Percentiles rank a stretch among this genome's conserved stretches.
These are phyloP conservation scores for Cairina moschata DNA, from an alignment of 2,113 vertebrate genomes.

Conservation along the genomic window DNA sequence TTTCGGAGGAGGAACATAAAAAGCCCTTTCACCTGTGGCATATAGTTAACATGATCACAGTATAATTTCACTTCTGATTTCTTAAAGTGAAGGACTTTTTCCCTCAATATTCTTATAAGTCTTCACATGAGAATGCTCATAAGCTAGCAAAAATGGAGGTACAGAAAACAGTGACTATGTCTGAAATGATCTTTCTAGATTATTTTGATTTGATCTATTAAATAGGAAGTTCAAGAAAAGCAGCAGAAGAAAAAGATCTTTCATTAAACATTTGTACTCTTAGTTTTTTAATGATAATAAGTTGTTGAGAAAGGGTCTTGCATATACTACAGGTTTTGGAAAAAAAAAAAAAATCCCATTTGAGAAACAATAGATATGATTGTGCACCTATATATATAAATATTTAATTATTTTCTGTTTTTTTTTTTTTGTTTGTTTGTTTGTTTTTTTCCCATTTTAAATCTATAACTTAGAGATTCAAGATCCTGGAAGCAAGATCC, in stretches of 20 bases:
- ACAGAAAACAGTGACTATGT: background rate
- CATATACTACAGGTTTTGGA: background rate
- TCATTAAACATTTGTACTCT: background rate
- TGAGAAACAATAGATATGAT: background rate
- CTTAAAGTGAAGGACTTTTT: background rate
- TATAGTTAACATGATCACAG: background rate
- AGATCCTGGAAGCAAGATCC: background rate
- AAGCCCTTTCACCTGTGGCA: background rate
- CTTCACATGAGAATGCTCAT: background rate
- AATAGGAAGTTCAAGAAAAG: background rate
- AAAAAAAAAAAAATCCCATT: background rate
- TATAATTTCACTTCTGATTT: background rate
- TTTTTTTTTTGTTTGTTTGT: accelerated
- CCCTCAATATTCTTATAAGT: accelerated
- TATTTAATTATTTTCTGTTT: too few species aligned
- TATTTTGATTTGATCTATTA: background rate
- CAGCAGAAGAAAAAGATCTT: background rate
- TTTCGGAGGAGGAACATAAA: background rate
- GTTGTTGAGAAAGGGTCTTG: background rate
- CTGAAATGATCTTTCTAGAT: background rate
- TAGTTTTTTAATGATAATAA: background rate
- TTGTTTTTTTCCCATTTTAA: background rate
- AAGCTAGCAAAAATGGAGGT: background rate
- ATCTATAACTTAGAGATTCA: background rate
- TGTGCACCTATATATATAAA: background rate